These are phyloP conservation scores for Heliconius ethilla DNA, from an alignment of 2,888 invertebrate species.

Conservation along the genomic window DNA sequence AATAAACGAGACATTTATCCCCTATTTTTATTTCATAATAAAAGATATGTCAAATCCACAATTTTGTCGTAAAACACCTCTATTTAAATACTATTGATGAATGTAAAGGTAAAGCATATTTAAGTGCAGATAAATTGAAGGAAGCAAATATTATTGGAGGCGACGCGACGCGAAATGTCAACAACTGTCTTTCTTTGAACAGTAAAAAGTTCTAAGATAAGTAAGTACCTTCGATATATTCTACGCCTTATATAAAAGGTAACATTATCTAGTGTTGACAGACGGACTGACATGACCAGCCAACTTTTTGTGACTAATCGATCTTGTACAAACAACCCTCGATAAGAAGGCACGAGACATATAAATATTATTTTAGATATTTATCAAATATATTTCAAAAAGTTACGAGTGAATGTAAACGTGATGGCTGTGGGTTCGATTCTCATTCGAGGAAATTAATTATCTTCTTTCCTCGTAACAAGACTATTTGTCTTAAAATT, in stretches of 20 bases:
- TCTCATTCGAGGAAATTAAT: too few species aligned
- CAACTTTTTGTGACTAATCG: constrained; percentile 30
- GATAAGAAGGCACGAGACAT: constrained; percentile 33
- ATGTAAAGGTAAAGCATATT: constrained; percentile 24
- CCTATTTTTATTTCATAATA: too few species aligned
- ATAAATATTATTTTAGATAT: background rate
- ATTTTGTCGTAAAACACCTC: background rate
- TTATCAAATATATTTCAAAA: background rate
- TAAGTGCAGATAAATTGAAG: constrained; percentile 43
- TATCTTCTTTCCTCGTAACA: too few species aligned
- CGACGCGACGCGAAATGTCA: constrained; percentile 25
- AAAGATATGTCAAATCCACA: too few species aligned
- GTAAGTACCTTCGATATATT: constrained; percentile 5
- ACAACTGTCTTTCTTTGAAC: constrained; percentile 36
- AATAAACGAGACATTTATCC: too few species aligned
- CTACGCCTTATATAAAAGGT: constrained; percentile 21
- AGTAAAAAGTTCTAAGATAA: constrained; percentile 19
- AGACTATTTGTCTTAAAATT: too few species aligned
- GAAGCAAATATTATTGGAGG: constrained; percentile 41
- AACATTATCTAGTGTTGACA: constrained; percentile 32
- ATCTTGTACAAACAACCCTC: constrained; percentile 24
- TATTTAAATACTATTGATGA: constrained; percentile 23
- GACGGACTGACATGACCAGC: constrained; percentile 22
- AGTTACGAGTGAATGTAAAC: too few species aligned
- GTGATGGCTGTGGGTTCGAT: too few species aligned